Evolutionary conservation across 2,888 invertebrate species (phyloP).

Genomic region (Chrysotoxum bicinctum): DNA sequence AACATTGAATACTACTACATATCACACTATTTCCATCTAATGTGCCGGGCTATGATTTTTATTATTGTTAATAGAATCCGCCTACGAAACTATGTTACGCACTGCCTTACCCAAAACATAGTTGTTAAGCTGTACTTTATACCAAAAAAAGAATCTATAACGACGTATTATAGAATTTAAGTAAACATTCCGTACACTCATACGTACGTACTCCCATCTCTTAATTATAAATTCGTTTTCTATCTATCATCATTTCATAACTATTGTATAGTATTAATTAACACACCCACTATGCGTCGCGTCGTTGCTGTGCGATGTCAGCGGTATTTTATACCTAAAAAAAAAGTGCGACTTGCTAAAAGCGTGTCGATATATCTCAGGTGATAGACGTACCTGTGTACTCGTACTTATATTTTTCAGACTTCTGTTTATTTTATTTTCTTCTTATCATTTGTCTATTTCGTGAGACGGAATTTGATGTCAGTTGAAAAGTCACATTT

Average conservation of each 20-base stretch:
- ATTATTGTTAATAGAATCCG: conserved; percentile 56
- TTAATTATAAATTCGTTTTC: conserved; percentile 15
- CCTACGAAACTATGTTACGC: conserved; percentile 40
- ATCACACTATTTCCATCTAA: neutral
- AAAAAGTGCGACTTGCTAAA: conserved; percentile 1
- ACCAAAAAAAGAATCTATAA: conserved; percentile 28
- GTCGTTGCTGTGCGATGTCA: neutral
- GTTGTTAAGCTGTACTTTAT: neutral
- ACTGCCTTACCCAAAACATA: conserved; percentile 29
- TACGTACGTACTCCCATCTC: conserved; percentile 35
- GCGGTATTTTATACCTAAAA: neutral
- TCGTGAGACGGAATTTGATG: neutral
- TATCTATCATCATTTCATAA: conserved; percentile 1
- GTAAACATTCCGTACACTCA: conserved; percentile 36
- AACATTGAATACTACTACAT: neutral
- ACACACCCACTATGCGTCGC: conserved; percentile 37
- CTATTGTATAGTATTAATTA: conserved; percentile 38
- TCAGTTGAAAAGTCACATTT: neutral
- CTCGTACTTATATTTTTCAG: too few relatives aligned
- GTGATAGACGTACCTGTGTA: neutral
- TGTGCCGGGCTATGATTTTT: neutral
- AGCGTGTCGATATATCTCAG: neutral
- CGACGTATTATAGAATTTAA: conserved; percentile 23
- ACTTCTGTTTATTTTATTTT: neutral
- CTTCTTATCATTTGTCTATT: neutral